A percentile compares a stretch with the other conserved stretches of the same genome.
These are phyloP conservation scores for Chloroceryle inda DNA, from an alignment of 2,797 vertebrate genomes.

Conservation along the genomic window DNA sequence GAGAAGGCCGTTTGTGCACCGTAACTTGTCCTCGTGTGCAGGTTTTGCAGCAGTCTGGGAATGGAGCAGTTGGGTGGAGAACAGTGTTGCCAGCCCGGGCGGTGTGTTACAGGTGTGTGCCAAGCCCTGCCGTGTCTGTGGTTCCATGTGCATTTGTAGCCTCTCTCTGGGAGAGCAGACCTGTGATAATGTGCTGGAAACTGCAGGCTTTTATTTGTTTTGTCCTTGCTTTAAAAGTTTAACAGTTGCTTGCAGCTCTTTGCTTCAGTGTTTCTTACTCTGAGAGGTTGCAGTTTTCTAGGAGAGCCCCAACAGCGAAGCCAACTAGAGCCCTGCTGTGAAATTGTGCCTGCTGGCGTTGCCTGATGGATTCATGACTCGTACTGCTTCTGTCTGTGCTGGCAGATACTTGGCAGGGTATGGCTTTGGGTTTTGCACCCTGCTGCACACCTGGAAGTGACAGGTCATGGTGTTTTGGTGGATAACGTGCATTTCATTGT, in stretches of 20 bases:
- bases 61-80: rapidly evolving
- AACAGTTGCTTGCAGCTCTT: background rate
- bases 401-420: background rate
- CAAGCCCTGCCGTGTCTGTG: background rate
- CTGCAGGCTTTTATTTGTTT: background rate
- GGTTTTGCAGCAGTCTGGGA: background rate
- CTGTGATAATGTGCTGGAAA: background rate
- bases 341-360: background rate
- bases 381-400: background rate
- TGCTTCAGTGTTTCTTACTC: background rate
- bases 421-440: background rate
- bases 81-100: background rate
- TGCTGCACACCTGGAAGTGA: background rate
- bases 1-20: background rate
- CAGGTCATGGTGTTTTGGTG: rapidly evolving
- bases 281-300: background rate
- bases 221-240: background rate
- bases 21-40: rapidly evolving
- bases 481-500: rapidly evolving
- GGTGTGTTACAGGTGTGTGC: background rate
- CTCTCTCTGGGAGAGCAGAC: background rate
- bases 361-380: background rate
- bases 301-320: background rate
- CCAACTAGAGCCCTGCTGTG: background rate
- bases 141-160: background rate